These are phyloP conservation scores for Porites rus DNA, from an alignment of 92 coral and sea anemone species.

Conservation along the genomic window DNA sequence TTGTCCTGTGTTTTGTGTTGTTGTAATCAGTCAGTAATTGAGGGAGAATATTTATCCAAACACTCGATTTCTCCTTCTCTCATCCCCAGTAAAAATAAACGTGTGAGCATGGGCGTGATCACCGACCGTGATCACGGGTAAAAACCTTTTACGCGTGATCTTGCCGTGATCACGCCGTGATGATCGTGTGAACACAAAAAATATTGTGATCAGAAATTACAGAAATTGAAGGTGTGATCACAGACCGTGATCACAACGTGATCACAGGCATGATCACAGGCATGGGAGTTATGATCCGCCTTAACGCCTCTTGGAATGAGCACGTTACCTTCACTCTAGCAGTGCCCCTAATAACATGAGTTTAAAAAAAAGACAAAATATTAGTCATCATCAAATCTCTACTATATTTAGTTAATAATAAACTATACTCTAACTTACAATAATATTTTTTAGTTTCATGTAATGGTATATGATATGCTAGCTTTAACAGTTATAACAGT, in stretches of 20 bases:
- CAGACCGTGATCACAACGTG: too few species aligned
- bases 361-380: background rate
- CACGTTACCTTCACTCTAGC: background rate
- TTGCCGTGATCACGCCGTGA: background rate
- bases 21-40: too few species aligned
- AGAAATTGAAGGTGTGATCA: too few species aligned
- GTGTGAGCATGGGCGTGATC: too few species aligned
- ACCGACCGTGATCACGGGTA: background rate
- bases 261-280: too few species aligned
- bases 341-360: background rate
- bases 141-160: constrained; percentile 14
- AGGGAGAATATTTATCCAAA: too few species aligned
- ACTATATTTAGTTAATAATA: constrained; percentile 7
- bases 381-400: constrained; percentile 10
- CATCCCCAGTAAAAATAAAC: too few species aligned
- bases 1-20: too few species aligned
- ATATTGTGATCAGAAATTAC: too few species aligned
- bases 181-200: too few species aligned
- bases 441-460: background rate
- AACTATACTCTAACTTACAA: background rate
- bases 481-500: background rate
- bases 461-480: background rate
- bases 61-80: too few species aligned
- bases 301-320: constrained; percentile 2
- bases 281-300: constrained; percentile 4